Evolutionary conservation across 2,888 invertebrate species (phyloP), one percentile per base, ranked within the genome.

Genomic region (Bruchidius siliquastri): DNA sequence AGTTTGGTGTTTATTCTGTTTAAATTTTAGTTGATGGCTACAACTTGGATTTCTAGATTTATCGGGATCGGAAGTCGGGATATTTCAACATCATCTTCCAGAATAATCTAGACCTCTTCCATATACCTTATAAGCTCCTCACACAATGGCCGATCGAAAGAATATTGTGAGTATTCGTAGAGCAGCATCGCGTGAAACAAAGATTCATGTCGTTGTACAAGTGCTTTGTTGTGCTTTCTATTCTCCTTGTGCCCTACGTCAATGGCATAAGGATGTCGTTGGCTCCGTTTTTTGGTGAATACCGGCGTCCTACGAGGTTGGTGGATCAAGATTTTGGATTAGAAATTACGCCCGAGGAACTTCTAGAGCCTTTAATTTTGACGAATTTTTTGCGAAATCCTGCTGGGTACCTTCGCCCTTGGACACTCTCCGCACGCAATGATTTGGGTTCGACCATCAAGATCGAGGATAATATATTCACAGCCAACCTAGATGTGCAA

Each of bases 401-500:
- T 21, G 71, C 67, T n/a, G 71, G 71, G 21, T 71, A 71, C 26
- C 22, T 71, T 22, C 49, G 71, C 8, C 22, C 22, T 21, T 71
- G 71, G 71, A 49, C 20, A 26, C 20, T 68, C 21, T 71, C 68
- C 0, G 71, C 74, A 67, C 68, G 73, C 20, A 69, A 72, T 20
- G 77, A 78, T 72, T 32, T 74, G 20, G 79, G 79, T 13, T 79
- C 79, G 0, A 77, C 78, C 2, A 74, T 79, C n/a, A 74, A 74
- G 75, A 84, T 88, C 21, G 91, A 91, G 81, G 90, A 90, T 21
- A 90, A 92, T 80, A 91, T 91, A 75, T 92, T 92, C 76, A 91
- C 92, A 82, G 77, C 75, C 22, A 77, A 76, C 32, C 66, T 77
- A 21, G 77, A 77, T 26, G 76, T 77, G 13, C 75, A 76, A 71